Percentiles rank a stretch among this genome's conserved stretches.
Conservation (phyloP, 2,888 invertebrate species). For the Clusia tigrina region DNA sequence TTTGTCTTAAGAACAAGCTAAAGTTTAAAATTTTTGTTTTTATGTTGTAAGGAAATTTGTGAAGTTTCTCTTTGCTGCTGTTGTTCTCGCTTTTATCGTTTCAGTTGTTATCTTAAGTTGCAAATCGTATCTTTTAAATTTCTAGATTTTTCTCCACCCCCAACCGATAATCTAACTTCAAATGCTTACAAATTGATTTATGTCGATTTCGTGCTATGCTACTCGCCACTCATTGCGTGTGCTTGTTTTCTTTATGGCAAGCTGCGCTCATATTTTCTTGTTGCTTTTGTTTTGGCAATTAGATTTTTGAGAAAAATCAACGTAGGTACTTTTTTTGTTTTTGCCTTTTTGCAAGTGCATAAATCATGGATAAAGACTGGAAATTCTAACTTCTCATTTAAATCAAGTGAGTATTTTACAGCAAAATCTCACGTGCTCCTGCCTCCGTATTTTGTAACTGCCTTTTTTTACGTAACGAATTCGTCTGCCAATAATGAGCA, state of each 20-base stretch:
- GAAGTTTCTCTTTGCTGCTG: too few species aligned
- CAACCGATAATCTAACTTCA: not conserved
- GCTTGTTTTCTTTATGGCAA: not conserved
- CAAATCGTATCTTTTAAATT: too few species aligned
- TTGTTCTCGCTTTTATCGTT: too few species aligned
- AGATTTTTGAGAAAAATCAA: not conserved
- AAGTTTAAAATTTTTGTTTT: too few species aligned
- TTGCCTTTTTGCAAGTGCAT: not conserved
- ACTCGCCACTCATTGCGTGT: not conserved
- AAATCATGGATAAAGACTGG: slow-evolving; percentile 10
- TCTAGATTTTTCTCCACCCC: slow-evolving; percentile 6
- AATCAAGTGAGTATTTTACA: too few species aligned
- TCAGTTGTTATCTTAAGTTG: too few species aligned
- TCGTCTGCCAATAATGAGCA: slow-evolving; percentile 55
- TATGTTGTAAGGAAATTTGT: too few species aligned
- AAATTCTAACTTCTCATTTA: too few species aligned
- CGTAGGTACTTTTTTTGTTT: not conserved
- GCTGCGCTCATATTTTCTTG: too few species aligned
- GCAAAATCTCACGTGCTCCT: not conserved
- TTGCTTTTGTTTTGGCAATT: not conserved
- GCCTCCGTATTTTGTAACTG: not conserved
- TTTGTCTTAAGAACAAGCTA: too few species aligned
- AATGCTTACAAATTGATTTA: slow-evolving; percentile 54
- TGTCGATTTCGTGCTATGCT: slow-evolving; percentile 51
- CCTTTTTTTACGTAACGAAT: slow-evolving; percentile 51